These are phyloP conservation scores for Pogoniulus pusillus DNA, from an alignment of 2,797 vertebrate genomes.

Conservation along the genomic window DNA sequence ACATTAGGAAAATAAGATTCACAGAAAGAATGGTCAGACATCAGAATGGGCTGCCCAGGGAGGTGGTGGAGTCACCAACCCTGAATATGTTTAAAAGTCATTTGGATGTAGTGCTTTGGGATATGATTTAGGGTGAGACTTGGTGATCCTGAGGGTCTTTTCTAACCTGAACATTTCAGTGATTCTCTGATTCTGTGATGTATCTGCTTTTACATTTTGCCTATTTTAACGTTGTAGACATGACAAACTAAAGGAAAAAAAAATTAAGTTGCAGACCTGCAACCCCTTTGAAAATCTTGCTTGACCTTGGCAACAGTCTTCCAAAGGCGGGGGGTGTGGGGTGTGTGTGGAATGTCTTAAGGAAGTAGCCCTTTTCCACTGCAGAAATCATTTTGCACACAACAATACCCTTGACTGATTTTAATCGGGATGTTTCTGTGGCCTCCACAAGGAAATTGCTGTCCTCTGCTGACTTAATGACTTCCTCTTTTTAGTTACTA, in stretches of 20 bases:
- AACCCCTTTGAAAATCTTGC: background rate
- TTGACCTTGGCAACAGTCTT: background rate
- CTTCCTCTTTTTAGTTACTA: constrained; percentile 7
- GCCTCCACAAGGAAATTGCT: constrained; percentile 13
- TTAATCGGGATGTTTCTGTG: constrained; percentile 18
- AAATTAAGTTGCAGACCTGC: background rate
- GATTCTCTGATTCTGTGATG: background rate
- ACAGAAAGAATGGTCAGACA: too few relatives aligned
- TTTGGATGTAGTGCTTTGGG: too few relatives aligned
- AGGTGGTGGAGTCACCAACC: too few relatives aligned
- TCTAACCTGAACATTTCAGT: too few relatives aligned
- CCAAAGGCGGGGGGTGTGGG: too few relatives aligned
- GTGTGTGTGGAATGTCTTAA: too few relatives aligned
- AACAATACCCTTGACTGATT: constrained; percentile 35
- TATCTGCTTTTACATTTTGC: background rate
- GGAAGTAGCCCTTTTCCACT: background rate
- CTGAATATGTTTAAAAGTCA: too few relatives aligned
- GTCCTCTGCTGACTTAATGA: background rate
- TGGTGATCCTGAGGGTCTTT: too few relatives aligned
- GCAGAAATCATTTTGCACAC: constrained; percentile 26
- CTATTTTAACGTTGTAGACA: background rate
- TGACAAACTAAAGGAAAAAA: background rate
- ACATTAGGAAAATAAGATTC: too few relatives aligned
- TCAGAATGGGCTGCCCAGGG: too few relatives aligned
- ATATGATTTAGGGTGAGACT: too few relatives aligned